These are phyloP conservation scores for Lepidocyrtinus sp. DNA, from an alignment of 2,888 invertebrate genomes.

Conservation along the genomic window DNA sequence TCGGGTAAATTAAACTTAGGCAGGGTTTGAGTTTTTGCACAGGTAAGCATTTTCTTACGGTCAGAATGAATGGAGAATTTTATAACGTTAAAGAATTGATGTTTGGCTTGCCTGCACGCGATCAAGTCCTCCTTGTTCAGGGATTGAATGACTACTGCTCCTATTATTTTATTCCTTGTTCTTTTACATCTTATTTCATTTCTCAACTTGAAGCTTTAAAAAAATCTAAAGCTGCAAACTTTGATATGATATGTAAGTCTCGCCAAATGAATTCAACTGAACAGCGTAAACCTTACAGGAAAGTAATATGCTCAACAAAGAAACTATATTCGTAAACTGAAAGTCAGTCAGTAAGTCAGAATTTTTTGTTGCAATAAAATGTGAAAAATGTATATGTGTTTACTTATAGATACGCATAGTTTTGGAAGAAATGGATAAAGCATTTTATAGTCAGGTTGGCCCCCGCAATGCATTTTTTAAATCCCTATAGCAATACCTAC, in stretches of 20 bases:
- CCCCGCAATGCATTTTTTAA: no score
- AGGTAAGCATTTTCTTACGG: background rate
- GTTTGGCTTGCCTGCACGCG: conserved; percentile 13
- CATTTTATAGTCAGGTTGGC: no score
- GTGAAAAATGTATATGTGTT: no score
- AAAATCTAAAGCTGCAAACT: background rate
- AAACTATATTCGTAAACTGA: background rate
- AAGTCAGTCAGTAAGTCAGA: background rate
- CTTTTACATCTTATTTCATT: background rate
- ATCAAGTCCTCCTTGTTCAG: conserved; percentile 5
- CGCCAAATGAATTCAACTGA: background rate
- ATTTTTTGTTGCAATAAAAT: no score
- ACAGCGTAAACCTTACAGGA: background rate
- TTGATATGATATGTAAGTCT: background rate
- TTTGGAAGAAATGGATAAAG: no score
- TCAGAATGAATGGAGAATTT: conserved; percentile 8
- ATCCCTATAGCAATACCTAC: no score
- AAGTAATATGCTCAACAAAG: background rate
- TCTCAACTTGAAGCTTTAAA: background rate
- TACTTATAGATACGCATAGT: no score
- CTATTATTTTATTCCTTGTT: background rate
- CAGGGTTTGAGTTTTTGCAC: background rate
- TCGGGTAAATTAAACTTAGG: background rate
- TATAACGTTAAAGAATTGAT: background rate
- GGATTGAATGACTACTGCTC: background rate